A percentile compares a stretch with the other conserved stretches of the same genome.
phyloP scores from a whole-genome alignment of 2,888 invertebrate genomes.

The Alsophila aescularia region DNA sequence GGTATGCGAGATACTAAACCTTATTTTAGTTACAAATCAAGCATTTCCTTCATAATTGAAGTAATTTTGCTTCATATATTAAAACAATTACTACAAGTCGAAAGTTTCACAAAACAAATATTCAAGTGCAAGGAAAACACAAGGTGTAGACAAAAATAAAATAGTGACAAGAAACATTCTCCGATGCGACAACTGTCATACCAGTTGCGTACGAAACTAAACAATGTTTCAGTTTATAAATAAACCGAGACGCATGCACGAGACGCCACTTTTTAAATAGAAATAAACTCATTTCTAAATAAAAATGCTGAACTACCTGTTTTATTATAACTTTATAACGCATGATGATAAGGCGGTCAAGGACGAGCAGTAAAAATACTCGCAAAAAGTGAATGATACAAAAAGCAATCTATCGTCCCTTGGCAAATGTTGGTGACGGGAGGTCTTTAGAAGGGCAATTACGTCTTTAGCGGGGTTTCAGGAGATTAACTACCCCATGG shows the following conservation, averaged over 20 bases:
- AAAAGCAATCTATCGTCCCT: slow-evolving; percentile 43
- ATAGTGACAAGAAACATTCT: slow-evolving; percentile 25
- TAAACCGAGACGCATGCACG: slow-evolving; percentile 9
- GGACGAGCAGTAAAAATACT: slow-evolving; percentile 30
- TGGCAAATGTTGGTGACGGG: slow-evolving; percentile 44
- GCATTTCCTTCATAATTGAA: too few species aligned
- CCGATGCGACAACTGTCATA: slow-evolving; percentile 25
- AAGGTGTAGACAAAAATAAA: slow-evolving; percentile 21
- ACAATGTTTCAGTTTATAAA: slow-evolving; percentile 25
- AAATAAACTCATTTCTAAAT: slow-evolving; percentile 9
- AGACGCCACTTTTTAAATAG: slow-evolving; percentile 22
- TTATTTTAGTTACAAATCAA: too few species aligned
- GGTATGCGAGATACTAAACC: too few species aligned
- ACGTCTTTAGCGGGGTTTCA: slow-evolving; percentile 57
- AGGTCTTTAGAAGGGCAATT: slow-evolving; percentile 53
- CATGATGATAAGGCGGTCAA: slow-evolving; percentile 38
- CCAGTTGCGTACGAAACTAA: slow-evolving; percentile 23
- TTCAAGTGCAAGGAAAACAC: slow-evolving; percentile 22
- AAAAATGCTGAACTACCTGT: slow-evolving; percentile 26
- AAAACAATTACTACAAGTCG: neutral
- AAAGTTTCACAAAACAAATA: neutral
- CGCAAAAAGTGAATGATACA: slow-evolving; percentile 32
- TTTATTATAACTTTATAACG: slow-evolving; percentile 7
- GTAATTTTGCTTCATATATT: too few species aligned
- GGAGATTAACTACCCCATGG: slow-evolving; percentile 59